These are phyloP conservation scores for Penaeus chinensis DNA, from an alignment of 1,140 invertebrate species.

Conservation along the genomic window DNA sequence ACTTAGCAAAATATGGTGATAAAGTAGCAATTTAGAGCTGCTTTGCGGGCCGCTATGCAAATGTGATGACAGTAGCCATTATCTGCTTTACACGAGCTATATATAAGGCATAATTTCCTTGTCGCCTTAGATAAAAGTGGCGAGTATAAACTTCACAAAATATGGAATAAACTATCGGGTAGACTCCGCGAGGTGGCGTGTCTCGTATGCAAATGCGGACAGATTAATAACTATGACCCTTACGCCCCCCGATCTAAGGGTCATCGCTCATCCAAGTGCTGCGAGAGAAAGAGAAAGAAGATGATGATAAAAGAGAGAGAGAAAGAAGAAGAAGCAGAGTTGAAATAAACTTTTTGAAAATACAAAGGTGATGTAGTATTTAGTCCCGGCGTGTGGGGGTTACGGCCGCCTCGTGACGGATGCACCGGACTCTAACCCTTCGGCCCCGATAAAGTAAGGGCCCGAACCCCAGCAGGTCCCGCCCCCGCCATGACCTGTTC, in stretches of 20 bases:
- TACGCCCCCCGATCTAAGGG: neutral
- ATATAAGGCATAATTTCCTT: slow-evolving; percentile 35
- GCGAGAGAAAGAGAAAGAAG: neutral
- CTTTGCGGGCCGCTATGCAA: slow-evolving; percentile 15
- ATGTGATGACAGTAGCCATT: slow-evolving; percentile 23
- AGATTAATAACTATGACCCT: neutral
- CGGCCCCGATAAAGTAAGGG: neutral
- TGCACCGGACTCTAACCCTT: slow-evolving; percentile 28
- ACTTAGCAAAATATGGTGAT: slow-evolving; percentile 25
- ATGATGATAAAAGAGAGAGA: neutral
- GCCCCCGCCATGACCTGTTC: neutral
- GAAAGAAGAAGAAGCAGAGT: slow-evolving; percentile 7
- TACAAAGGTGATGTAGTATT: slow-evolving; percentile 45
- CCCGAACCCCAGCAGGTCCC: neutral
- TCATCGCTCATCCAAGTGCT: neutral
- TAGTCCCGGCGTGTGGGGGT: slow-evolving; percentile 29
- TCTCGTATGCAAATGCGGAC: slow-evolving; percentile 10
- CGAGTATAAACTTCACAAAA: slow-evolving; percentile 22
- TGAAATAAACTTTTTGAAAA: slow-evolving; percentile 40
- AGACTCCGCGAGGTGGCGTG: neutral
- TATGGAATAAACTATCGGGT: slow-evolving; percentile 33
- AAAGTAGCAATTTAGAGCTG: slow-evolving; percentile 12
- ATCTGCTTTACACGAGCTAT: slow-evolving; percentile 17
- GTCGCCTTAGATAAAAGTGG: slow-evolving; percentile 27
- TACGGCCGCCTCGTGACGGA: slow-evolving; percentile 26